phyloP scores from a whole-genome alignment of 2,888 invertebrate species.

The Anodontia alba region DNA sequence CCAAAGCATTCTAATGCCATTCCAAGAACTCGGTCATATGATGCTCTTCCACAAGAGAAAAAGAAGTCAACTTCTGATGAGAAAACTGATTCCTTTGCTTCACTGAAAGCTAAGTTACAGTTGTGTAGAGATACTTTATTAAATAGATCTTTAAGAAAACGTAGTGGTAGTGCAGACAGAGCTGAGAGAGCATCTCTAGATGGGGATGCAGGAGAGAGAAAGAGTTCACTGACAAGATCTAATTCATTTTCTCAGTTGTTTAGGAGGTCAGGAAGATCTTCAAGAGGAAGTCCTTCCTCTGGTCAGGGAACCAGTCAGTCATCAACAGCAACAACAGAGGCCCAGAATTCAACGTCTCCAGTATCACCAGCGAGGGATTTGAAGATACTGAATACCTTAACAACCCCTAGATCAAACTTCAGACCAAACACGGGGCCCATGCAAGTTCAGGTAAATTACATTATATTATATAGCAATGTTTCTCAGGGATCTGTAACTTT shows the following conservation, averaged over 20 bases:
- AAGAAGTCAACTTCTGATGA: constrained; percentile 32
- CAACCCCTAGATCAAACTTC: constrained; percentile 62
- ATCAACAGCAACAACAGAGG: neutral
- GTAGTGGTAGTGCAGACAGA: constrained; percentile 38
- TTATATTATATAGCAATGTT: neutral
- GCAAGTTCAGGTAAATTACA: constrained; percentile 46
- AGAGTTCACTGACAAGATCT: constrained; percentile 66
- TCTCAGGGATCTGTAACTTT: no score
- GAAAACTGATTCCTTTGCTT: constrained; percentile 65
- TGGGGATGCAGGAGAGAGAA: constrained; percentile 45
- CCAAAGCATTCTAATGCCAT: neutral
- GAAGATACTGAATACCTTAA: constrained; percentile 62
- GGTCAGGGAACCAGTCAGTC: neutral
- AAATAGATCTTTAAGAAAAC: constrained; percentile 56
- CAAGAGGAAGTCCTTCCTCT: neutral
- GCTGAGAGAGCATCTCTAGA: constrained; percentile 38
- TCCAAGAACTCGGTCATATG: constrained; percentile 67
- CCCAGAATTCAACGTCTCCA: constrained; percentile 7
- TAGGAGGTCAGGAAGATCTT: constrained; percentile 38
- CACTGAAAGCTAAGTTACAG: constrained; percentile 79
- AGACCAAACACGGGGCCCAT: constrained; percentile 57
- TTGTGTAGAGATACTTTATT: constrained; percentile 76
- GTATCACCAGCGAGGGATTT: constrained; percentile 40
- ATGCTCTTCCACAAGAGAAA: constrained; percentile 48
- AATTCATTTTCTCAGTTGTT: constrained; percentile 67